These are phyloP conservation scores for Amniataba percoides DNA, from an alignment of 2,797 vertebrate species.

Conservation along the genomic window DNA sequence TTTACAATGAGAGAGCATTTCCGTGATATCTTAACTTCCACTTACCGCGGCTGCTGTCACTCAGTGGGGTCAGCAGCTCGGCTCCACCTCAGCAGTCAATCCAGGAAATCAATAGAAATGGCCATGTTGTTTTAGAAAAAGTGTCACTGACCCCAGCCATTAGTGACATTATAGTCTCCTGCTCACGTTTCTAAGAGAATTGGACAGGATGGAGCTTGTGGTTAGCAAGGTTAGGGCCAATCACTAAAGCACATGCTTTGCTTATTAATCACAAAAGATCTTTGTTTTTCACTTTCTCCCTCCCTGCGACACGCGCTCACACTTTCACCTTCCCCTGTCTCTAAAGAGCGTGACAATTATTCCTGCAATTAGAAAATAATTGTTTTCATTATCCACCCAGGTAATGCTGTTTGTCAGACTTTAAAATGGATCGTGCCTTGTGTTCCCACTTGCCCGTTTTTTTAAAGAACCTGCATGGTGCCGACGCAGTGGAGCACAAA, in stretches of 20 bases:
- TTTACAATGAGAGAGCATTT: conserved; percentile 34
- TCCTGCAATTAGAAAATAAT: conserved; percentile 69
- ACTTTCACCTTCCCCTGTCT: conserved; percentile 10
- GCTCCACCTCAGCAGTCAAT: conserved; percentile 38
- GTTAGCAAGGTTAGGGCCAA: conserved; percentile 51
- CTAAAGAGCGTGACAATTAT: conserved; percentile 58
- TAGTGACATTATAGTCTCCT: conserved; percentile 23
- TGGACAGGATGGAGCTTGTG: conserved; percentile 25
- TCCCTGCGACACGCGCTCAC: conserved; percentile 10
- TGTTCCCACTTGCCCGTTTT: conserved; percentile 37
- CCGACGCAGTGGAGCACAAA: conserved; percentile 35
- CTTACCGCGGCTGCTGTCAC: conserved; percentile 17
- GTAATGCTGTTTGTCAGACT: conserved; percentile 62
- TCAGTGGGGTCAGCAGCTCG: conserved; percentile 21
- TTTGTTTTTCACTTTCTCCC: conserved; percentile 24
- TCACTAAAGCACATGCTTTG: conserved; percentile 40
- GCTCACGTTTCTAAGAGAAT: conserved; percentile 34
- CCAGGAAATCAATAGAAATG: conserved; percentile 38
- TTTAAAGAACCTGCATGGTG: conserved; percentile 30
- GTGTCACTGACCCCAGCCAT: conserved; percentile 30
- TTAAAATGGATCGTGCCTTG: conserved; percentile 34
- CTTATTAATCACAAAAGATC: conserved; percentile 51
- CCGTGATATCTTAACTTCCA: conserved; percentile 42
- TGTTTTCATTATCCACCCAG: conserved; percentile 69
- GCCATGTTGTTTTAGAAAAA: conserved; percentile 34